Evolutionary conservation across 2,113 vertebrate species (phyloP).

Genomic region (Lasiurus cinereus): DNA sequence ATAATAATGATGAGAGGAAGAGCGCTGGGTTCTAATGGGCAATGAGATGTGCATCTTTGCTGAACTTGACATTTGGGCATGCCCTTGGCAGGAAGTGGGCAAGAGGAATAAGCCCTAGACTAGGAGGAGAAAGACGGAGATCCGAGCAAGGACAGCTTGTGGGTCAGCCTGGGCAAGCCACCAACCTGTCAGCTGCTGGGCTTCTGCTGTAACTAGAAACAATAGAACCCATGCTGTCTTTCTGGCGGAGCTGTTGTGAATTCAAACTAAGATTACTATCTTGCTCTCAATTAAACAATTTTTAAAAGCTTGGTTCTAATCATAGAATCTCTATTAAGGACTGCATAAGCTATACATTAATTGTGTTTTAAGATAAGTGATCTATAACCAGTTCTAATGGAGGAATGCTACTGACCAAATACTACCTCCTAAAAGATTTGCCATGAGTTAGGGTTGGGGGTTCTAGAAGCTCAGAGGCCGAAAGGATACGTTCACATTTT

Average conservation of each 20-base stretch:
- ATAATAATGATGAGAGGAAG: not conserved
- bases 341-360: not conserved
- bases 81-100: not conserved
- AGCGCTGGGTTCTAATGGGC: not conserved
- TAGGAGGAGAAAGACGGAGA: not conserved
- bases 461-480: not conserved
- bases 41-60: not conserved
- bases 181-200: not conserved
- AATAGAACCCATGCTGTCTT: not conserved
- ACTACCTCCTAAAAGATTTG: not conserved
- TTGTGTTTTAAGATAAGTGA: constrained; percentile 12
- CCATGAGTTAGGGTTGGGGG: not conserved
- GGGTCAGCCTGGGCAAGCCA: not conserved
- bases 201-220: not conserved
- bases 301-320: not conserved
- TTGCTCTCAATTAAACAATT: not conserved
- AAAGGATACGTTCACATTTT: not conserved
- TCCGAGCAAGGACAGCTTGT: not conserved
- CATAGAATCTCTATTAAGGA: not conserved
- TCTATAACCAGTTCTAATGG: not conserved
- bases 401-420: not conserved
- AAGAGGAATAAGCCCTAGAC: not conserved
- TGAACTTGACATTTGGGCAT: not conserved
- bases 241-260: not conserved
- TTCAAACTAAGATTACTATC: not conserved